phyloP scores from a whole-genome alignment of 2,888 invertebrate species.

The Thecophora atra region DNA sequence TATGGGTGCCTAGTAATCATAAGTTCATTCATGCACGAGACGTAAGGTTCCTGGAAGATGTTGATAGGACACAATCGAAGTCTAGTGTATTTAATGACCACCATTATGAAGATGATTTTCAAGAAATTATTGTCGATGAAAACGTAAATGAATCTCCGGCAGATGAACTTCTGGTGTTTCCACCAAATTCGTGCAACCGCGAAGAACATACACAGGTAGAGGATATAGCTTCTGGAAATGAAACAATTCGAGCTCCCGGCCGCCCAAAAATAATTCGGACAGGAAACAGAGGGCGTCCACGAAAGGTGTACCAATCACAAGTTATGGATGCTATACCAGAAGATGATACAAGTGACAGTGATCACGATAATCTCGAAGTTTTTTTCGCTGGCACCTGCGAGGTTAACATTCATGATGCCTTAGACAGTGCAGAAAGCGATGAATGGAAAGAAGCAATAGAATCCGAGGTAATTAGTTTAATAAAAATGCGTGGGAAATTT shows the following conservation, averaged over 20 bases:
- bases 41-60: conserved; percentile 32
- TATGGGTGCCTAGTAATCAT: conserved; percentile 34
- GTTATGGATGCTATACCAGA: no score
- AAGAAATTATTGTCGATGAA: background rate
- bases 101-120: conserved; percentile 9
- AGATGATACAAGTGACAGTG: no score
- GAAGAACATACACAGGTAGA: conserved; percentile 18
- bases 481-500: conserved; percentile 38
- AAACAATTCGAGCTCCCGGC: conserved; percentile 24
- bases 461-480: conserved; percentile 32
- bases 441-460: conserved; percentile 42
- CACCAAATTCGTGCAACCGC: conserved; percentile 28
- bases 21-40: conserved; percentile 26
- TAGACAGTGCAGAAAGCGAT: conserved; percentile 29
- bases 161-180: background rate
- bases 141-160: background rate
- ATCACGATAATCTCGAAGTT: no score
- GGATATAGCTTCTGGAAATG: conserved; percentile 32
- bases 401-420: conserved; percentile 31
- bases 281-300: no score
- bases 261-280: conserved; percentile 34
- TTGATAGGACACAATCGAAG: background rate
- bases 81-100: background rate
- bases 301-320: no score
- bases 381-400: conserved; percentile 9